Conservation (phyloP, 2,113 vertebrate species). For the Cyprinodon variegatus region DNA sequence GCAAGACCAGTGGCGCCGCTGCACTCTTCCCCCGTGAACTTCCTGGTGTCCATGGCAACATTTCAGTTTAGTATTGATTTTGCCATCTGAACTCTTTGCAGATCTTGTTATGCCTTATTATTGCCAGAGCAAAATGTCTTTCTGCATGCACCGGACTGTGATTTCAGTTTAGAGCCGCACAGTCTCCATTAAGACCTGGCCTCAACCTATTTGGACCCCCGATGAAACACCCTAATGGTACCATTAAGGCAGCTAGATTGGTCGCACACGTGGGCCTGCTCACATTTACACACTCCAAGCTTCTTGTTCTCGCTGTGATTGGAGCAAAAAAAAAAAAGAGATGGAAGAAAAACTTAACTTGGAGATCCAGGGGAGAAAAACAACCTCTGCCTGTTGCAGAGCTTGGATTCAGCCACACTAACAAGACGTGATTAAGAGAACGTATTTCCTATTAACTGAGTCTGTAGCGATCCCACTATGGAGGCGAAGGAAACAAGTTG, state of each 20-base stretch:
- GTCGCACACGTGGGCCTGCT: slow-evolving; percentile 42
- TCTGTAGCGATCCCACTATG: slow-evolving; percentile 9
- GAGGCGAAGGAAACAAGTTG: slow-evolving; percentile 1
- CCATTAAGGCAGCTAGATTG: slow-evolving; percentile 62
- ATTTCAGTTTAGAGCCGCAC: slow-evolving; percentile 31
- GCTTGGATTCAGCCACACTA: background rate
- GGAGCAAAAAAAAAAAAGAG: background rate
- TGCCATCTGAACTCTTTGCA: slow-evolving; percentile 70
- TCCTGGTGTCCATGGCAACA: slow-evolving; percentile 70
- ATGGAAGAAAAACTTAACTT: slow-evolving; percentile 15
- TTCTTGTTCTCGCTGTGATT: slow-evolving; percentile 8
- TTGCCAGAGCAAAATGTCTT: slow-evolving; percentile 54
- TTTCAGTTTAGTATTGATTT: slow-evolving; percentile 73
- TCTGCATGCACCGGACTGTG: slow-evolving; percentile 48
- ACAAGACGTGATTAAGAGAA: slow-evolving; percentile 16
- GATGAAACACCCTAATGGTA: slow-evolving; percentile 59
- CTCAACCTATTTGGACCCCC: slow-evolving; percentile 57
- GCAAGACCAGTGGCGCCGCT: slow-evolving; percentile 32
- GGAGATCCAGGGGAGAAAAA: background rate
- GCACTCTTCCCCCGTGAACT: slow-evolving; percentile 31
- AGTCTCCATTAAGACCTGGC: slow-evolving; percentile 59
- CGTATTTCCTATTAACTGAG: background rate
- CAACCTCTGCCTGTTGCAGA: background rate
- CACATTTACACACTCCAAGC: slow-evolving; percentile 19
- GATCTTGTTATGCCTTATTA: slow-evolving; percentile 73